Evolutionary conservation across 2,113 vertebrate species (phyloP).

Genomic region (Xenopus laevis): DNA sequence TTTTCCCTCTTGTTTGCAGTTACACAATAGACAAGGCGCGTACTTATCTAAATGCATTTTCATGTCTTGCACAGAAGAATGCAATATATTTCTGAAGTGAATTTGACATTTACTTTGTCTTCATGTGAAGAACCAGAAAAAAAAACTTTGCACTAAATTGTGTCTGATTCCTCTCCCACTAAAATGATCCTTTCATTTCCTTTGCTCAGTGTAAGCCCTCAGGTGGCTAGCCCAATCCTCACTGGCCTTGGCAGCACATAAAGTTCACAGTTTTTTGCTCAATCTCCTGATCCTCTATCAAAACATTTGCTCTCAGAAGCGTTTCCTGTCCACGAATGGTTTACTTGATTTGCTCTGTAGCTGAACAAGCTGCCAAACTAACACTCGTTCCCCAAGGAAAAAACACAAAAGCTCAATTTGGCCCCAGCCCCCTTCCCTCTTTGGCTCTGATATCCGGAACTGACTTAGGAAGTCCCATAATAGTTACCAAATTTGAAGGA

Average conservation of each 20-base stretch:
- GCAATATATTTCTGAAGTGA: conserved; percentile 58
- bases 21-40: too few relatives aligned
- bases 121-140: conserved; percentile 42
- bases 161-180: conserved; percentile 65
- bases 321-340: conserved; percentile 77
- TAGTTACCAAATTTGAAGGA: conserved; percentile 94
- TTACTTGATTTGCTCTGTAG: conserved; percentile 66
- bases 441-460: conserved; percentile 86
- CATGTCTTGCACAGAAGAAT: conserved; percentile 19
- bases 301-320: conserved; percentile 72
- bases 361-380: conserved; percentile 66
- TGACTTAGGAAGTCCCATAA: conserved; percentile 93
- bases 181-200: conserved; percentile 96
- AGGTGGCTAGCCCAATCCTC: conserved; percentile 65
- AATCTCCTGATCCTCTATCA: conserved; percentile 78
- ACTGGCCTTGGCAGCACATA: conserved; percentile 63
- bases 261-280: conserved; percentile 80
- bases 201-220: conserved; percentile 74
- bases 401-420: conserved; percentile 43
- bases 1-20: too few relatives aligned
- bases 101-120: conserved; percentile 55
- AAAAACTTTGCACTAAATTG: conserved; percentile 41
- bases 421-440: conserved; percentile 60
- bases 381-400: conserved; percentile 61
- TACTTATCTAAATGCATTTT: too few relatives aligned